Conservation (phyloP, 2,113 vertebrate genomes). For the Lepus europaeus region DNA sequence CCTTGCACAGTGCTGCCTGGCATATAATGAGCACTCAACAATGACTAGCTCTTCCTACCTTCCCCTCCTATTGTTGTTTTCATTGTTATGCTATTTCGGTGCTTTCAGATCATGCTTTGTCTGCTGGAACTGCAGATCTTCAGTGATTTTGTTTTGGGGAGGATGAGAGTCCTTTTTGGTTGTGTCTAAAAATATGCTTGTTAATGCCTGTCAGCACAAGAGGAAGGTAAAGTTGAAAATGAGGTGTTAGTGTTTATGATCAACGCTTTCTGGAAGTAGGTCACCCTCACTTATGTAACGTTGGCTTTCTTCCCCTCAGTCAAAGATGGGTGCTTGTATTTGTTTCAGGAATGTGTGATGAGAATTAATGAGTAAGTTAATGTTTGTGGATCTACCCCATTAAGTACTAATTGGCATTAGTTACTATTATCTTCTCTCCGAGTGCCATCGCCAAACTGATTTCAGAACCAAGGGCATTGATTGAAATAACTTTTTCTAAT, state of each 20-base stretch:
- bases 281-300: neutral
- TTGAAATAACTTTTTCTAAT: slow-evolving; percentile 1
- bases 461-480: neutral
- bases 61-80: neutral
- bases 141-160: neutral
- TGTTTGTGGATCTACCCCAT: slow-evolving; percentile 57
- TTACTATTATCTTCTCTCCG: slow-evolving; percentile 54
- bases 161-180: neutral
- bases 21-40: neutral
- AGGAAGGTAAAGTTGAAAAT: neutral
- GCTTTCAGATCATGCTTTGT: slow-evolving; percentile 28
- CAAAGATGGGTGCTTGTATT: neutral
- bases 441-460: neutral
- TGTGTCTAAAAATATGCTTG: neutral
- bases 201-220: neutral
- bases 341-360: neutral
- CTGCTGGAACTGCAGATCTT: slow-evolving; percentile 12
- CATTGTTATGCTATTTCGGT: neutral
- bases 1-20: neutral
- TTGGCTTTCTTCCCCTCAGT: neutral
- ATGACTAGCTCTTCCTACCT: neutral
- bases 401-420: slow-evolving; percentile 67
- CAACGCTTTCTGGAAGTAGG: neutral
- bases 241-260: neutral
- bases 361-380: slow-evolving; percentile 69